Evolutionary conservation across 2,888 invertebrate species (phyloP).

Genomic region (Anticlea derivata): DNA sequence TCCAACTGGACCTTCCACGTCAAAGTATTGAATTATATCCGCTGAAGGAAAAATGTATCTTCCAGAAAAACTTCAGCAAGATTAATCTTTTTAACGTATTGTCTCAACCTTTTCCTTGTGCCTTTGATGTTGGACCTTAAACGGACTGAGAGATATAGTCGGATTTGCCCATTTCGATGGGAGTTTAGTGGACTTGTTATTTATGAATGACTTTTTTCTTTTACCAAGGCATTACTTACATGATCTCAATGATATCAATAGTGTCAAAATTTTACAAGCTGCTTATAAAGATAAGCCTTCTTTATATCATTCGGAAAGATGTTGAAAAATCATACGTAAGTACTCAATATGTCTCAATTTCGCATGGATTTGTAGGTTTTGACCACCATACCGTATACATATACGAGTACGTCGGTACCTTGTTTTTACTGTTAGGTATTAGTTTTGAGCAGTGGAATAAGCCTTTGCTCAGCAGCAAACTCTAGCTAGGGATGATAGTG

Average conservation of each 20-base stretch:
- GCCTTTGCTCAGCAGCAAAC: no score
- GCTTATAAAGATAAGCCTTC: not conserved
- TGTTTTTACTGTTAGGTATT: no score
- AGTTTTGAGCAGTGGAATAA: no score
- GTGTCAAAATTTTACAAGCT: conserved; percentile 1
- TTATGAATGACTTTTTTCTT: conserved; percentile 7
- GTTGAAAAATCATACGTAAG: no score
- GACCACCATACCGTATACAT: no score
- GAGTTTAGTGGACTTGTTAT: conserved; percentile 24
- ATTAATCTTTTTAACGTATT: conserved; percentile 38
- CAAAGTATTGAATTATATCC: conserved; percentile 53
- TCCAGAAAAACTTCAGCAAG: conserved; percentile 24
- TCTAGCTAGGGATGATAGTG: not conserved
- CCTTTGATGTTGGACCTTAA: conserved; percentile 20
- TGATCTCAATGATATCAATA: no score
- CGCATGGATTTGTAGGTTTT: no score
- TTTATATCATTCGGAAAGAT: no score
- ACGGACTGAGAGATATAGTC: conserved; percentile 15
- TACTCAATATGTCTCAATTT: no score
- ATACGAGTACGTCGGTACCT: no score
- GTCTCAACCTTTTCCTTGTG: conserved; percentile 27
- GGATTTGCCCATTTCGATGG: conserved; percentile 20
- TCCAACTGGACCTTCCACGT: conserved; percentile 44
- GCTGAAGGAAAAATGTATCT: conserved; percentile 30
- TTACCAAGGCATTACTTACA: not conserved